Evolutionary conservation across 2,113 vertebrate genomes (phyloP).

Genomic region (Hystrix cristata): DNA sequence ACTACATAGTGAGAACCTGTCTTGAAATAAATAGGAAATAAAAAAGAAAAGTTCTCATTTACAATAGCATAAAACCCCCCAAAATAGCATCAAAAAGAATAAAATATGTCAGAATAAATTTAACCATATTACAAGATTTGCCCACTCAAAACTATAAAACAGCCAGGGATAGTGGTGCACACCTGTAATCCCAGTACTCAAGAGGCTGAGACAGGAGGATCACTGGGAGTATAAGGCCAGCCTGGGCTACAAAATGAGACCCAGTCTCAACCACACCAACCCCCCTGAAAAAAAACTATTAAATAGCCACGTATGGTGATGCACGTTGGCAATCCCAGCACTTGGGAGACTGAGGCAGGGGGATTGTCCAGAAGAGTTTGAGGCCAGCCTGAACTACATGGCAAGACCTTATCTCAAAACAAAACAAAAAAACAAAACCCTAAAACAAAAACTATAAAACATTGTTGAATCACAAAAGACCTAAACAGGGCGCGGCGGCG

Average conservation of each 20-base stretch:
- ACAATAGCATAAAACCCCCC: slow-evolving; percentile 18
- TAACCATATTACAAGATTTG: not conserved
- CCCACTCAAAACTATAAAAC: not conserved
- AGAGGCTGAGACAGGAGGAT: not conserved
- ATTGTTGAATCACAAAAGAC: not conserved
- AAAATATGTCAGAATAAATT: slow-evolving; percentile 39
- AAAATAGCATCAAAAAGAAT: not conserved
- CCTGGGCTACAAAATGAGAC: not conserved
- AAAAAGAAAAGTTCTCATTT: not conserved
- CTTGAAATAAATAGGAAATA: not conserved
- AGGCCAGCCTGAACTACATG: no score
- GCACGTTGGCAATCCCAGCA: not conserved
- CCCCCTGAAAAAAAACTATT: not conserved
- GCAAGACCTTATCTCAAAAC: no score
- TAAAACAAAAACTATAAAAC: not conserved
- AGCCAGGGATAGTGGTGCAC: not conserved
- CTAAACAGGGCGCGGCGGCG: not conserved
- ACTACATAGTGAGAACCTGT: not conserved
- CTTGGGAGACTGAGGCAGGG: not conserved
- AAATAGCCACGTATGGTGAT: not conserved
- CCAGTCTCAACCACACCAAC: not conserved
- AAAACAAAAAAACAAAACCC: not conserved
- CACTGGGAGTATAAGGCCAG: not conserved
- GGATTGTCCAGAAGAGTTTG: no score
- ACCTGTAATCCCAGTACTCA: not conserved